Conservation (phyloP, 1,140 invertebrate species). For the Drosophila nebulosa region DNA sequence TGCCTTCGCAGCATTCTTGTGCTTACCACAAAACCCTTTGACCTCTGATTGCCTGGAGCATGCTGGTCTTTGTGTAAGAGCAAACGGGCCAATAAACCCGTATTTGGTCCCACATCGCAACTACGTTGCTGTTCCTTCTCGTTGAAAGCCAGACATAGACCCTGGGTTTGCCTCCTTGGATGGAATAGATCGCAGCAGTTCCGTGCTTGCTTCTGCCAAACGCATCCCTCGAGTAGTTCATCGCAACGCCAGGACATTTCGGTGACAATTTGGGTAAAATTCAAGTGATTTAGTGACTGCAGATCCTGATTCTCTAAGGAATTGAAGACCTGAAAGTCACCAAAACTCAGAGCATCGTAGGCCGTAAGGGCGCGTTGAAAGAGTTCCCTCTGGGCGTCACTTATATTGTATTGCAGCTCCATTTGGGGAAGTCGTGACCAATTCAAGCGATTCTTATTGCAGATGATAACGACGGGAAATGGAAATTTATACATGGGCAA, state of each 20-base stretch:
- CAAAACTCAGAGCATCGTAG: slow-evolving; percentile 48
- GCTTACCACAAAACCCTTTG: slow-evolving; percentile 60
- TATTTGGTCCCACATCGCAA: slow-evolving; percentile 13
- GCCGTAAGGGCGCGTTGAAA: slow-evolving; percentile 44
- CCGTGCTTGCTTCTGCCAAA: slow-evolving; percentile 30
- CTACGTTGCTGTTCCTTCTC: slow-evolving; percentile 39
- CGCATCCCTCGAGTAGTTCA: slow-evolving; percentile 44
- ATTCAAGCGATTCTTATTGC: slow-evolving; percentile 71
- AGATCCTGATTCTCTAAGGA: slow-evolving; percentile 7
- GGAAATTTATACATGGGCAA: slow-evolving; percentile 54
- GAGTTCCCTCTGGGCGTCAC: slow-evolving; percentile 7
- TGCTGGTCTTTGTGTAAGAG: slow-evolving; percentile 21
- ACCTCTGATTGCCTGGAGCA: slow-evolving; percentile 35
- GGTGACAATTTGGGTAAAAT: slow-evolving; percentile 54
- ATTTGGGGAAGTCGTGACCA: slow-evolving; percentile 59
- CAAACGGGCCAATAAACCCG: slow-evolving; percentile 33
- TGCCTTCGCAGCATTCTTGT: background rate
- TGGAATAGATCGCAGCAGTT: slow-evolving; percentile 63
- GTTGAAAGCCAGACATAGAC: slow-evolving; percentile 57
- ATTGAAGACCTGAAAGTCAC: slow-evolving; percentile 44
- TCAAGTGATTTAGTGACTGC: slow-evolving; percentile 52
- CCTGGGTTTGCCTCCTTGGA: slow-evolving; percentile 32
- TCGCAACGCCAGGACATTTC: slow-evolving; percentile 68
- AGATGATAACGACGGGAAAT: slow-evolving; percentile 68
- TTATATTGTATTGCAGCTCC: slow-evolving; percentile 31